phyloP scores from a whole-genome alignment of 2,888 invertebrate species.

The Halictus quadricinctus region DNA sequence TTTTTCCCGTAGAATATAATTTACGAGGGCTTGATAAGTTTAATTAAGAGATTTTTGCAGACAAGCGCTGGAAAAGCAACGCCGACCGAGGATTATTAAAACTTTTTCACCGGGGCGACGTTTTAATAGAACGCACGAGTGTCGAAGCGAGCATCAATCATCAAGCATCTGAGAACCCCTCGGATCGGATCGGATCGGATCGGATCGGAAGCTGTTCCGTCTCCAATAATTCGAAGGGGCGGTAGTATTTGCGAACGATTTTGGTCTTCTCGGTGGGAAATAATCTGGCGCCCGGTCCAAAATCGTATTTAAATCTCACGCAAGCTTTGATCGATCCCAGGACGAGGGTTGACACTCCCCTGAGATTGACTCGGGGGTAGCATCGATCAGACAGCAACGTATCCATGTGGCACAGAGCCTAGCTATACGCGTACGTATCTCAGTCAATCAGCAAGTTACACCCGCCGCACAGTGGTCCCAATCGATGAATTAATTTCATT shows the following conservation, averaged over 20 bases:
- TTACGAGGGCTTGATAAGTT: conserved; percentile 13
- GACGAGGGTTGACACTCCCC: conserved; percentile 42
- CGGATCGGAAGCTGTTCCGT: conserved; percentile 27
- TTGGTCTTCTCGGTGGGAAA: conserved; percentile 46
- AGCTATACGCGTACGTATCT: too few relatives aligned
- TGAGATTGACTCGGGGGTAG: conserved; percentile 19
- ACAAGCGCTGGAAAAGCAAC: background rate
- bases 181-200: too few relatives aligned
- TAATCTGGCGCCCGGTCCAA: conserved; percentile 50
- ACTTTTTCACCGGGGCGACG: background rate
- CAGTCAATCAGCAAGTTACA: too few relatives aligned
- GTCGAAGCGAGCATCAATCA: conserved; percentile 26
- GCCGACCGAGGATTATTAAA: conserved; percentile 7
- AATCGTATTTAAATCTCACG: conserved; percentile 64
- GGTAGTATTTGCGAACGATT: conserved; percentile 61
- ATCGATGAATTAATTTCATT: background rate
- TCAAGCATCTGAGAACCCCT: conserved; percentile 4
- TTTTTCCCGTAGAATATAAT: conserved; percentile 2
- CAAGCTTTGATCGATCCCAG: conserved; percentile 42
- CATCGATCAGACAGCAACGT: conserved; percentile 40
- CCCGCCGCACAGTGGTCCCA: too few relatives aligned
- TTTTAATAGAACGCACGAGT: conserved; percentile 12
- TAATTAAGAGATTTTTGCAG: conserved; percentile 13
- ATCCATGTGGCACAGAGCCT: background rate
- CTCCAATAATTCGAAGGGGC: conserved; percentile 40